These are phyloP conservation scores for Sphaerophoria rueppellii DNA, from an alignment of 2,888 invertebrate genomes.

Conservation along the genomic window DNA sequence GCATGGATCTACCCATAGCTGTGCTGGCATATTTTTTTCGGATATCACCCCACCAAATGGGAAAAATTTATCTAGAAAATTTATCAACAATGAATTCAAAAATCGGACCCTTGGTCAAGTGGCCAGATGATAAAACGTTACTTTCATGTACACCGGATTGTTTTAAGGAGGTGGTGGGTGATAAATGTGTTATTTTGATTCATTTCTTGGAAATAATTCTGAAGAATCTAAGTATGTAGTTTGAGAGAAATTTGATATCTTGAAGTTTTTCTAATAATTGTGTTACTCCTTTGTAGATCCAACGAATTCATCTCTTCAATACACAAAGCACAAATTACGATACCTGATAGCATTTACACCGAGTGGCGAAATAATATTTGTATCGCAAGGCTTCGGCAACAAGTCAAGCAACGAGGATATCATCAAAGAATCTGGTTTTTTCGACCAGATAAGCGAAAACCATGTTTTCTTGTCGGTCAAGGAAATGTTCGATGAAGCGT, in stretches of 20 bases:
- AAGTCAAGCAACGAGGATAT: background rate
- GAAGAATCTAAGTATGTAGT: background rate
- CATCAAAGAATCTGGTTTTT: constrained; percentile 16
- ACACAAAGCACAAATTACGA: background rate
- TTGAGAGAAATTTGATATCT: background rate
- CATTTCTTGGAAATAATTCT: constrained; percentile 8
- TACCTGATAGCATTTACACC: constrained; percentile 18
- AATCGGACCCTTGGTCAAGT: constrained; percentile 20
- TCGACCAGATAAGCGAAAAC: constrained; percentile 5
- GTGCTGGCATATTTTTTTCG: background rate
- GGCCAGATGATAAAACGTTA: constrained; percentile 15
- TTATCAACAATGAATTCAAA: background rate
- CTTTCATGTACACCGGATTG: background rate
- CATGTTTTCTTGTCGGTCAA: constrained; percentile 19
- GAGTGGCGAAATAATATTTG: constrained; percentile 17
- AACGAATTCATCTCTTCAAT: background rate
- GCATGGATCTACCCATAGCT: constrained; percentile 13
- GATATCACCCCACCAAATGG: background rate
- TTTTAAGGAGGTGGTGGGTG: constrained; percentile 17
- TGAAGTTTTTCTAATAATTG: background rate
- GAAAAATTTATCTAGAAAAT: constrained; percentile 7
- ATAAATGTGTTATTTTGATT: constrained; percentile 21
- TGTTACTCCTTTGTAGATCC: background rate
- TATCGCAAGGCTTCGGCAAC: constrained; percentile 16
- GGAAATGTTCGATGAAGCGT: constrained; percentile 10